Evolutionary conservation across 2,888 invertebrate genomes (phyloP), one percentile per base, ranked within the genome.

Genomic region (Chydorus sphaericus): DNA sequence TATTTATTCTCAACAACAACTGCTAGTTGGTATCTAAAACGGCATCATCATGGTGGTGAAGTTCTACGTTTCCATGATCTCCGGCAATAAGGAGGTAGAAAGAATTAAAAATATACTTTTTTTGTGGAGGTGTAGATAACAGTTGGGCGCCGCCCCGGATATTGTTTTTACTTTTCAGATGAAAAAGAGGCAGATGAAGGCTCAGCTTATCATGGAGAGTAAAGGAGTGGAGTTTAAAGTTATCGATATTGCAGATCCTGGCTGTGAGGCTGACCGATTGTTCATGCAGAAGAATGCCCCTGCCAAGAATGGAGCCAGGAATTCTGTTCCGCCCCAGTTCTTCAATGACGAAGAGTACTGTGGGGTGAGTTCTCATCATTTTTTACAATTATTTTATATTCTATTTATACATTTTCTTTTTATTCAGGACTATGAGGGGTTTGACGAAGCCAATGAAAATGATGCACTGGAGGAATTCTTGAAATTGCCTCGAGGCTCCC

Each of bases 201-300:
- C 96, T 57, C 72, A 87, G 64, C 88, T 94, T 84, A 88, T 93
- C 67, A 74, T 97, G 66, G 91, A 93, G 67, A 88, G 92, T 63
- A 87, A 90, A 76, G 81, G 77, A 71, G 84, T 97, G 63, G 80
- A 83, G 64, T 93, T 91, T 71, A 85, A 89, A 69, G 76, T 82
- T 59, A 83, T 97, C 66, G 97, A 97, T 72, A 93, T 97, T 66
- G 86, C 94, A 52, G 93, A 93, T 70, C 92, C 94, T 18, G 89
- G 86, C 54, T 83, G 81, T 68, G 92, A 92, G 70, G 73, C 79
- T 58, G 85, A 87, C 62, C 88, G 90, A 71, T 86, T 88, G 64
- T 86, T 87, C 66, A 93, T 97, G 92, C 87, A 90, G 71, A 82
- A 79, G 66, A 88, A 90, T 69, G 71, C 70, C 48, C 68, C 68